Conservation (phyloP, 1,140 invertebrate species). For the Protaetia brevitarsis region DNA sequence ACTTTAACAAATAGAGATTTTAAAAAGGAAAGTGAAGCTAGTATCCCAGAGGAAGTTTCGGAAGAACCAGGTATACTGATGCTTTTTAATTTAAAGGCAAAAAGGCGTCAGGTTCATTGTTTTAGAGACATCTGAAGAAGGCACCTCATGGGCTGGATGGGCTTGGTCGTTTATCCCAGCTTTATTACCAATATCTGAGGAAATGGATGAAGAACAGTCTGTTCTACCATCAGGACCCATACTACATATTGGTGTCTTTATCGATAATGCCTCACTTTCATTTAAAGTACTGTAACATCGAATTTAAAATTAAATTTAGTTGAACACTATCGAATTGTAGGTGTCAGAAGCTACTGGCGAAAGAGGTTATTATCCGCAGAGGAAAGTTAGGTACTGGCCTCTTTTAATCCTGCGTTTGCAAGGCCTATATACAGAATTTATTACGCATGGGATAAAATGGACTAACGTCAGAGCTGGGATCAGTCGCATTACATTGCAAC, state of each 20-base stretch:
- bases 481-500: constrained; percentile 40
- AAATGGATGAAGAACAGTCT: constrained; percentile 39
- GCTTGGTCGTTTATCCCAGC: constrained; percentile 48
- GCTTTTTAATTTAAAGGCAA: constrained; percentile 33
- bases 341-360: constrained; percentile 44
- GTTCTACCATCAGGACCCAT: constrained; percentile 35
- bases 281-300: constrained; percentile 39
- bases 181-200: constrained; percentile 40
- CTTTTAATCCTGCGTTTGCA: constrained; percentile 42
- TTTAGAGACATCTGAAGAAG: not conserved
- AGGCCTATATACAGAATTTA: constrained; percentile 43
- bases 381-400: constrained; percentile 45
- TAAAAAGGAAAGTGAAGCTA: constrained; percentile 42
- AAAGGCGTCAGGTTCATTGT: not conserved
- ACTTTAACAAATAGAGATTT: constrained; percentile 60
- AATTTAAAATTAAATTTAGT: constrained; percentile 7
- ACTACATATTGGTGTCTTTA: constrained; percentile 45
- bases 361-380: constrained; percentile 41
- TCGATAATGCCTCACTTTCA: constrained; percentile 44
- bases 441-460: constrained; percentile 44
- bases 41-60: constrained; percentile 31
- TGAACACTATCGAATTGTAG: constrained; percentile 33
- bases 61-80: constrained; percentile 28
- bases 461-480: constrained; percentile 42
- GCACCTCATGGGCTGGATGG: constrained; percentile 44